A percentile compares a stretch with the other conserved stretches of the same genome.
Evolutionary conservation across 53 echinoderm and acorn worm species (phyloP).

Genomic region (Holothuria leucospilota): DNA sequence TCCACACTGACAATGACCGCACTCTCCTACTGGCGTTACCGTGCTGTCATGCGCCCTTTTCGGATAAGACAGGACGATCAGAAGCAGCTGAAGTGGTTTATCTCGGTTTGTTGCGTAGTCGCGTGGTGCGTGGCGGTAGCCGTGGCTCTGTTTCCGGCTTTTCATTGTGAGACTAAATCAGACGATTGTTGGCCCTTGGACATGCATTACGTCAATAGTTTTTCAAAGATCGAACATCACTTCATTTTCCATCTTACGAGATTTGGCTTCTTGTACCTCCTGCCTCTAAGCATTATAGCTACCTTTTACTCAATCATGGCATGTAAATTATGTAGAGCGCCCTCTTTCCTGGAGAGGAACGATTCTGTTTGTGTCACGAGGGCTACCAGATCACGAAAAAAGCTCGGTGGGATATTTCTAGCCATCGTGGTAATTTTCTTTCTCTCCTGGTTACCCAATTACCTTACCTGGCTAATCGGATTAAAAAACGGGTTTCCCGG

Average conservation of each 20-base stretch:
- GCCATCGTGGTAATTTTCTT: constrained; percentile 2
- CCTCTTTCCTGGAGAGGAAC: background rate
- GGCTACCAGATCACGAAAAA: background rate
- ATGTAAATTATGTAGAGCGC: background rate
- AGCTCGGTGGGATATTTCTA: constrained; percentile 4
- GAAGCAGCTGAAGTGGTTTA: too few relatives aligned
- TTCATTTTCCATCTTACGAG: background rate
- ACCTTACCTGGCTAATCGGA: background rate
- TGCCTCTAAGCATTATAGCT: background rate
- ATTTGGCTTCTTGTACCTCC: background rate
- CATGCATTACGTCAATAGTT: too few relatives aligned
- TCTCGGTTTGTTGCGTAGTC: too few relatives aligned
- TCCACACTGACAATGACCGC: background rate
- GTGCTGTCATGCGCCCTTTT: constrained; percentile 5
- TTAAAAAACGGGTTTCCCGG: too few relatives aligned
- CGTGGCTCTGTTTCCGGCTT: too few relatives aligned
- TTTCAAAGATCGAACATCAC: too few relatives aligned
- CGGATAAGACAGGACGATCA: background rate
- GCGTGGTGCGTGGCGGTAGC: too few relatives aligned
- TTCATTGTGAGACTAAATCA: too few relatives aligned
- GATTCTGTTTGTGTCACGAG: background rate
- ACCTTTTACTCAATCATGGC: constrained; percentile 13
- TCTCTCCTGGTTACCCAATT: constrained; percentile 20
- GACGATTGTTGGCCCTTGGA: too few relatives aligned
- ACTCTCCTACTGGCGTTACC: constrained; percentile 6